A percentile compares a stretch with the other conserved stretches of the same genome.
phyloP scores from a whole-genome alignment of 1,140 invertebrate genomes.

The Sitophilus oryzae region DNA sequence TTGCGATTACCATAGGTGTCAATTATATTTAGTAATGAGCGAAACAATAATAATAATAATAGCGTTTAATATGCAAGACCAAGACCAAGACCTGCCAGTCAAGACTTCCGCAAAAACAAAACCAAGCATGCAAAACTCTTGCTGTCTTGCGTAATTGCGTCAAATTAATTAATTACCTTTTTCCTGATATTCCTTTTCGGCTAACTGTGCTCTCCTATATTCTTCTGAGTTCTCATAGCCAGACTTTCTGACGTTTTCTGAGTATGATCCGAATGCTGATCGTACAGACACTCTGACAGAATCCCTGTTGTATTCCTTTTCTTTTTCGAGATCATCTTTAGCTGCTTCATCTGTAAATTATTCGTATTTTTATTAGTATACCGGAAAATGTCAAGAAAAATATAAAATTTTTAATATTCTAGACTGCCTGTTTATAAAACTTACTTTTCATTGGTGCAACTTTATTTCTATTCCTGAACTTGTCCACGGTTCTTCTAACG shows the following conservation, averaged over 20 bases:
- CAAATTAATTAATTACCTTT: too few species aligned
- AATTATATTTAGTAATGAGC: too few species aligned
- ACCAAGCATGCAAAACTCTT: too few species aligned
- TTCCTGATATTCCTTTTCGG: slow-evolving; percentile 13
- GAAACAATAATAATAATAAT: too few species aligned
- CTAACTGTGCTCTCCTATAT: slow-evolving; percentile 15
- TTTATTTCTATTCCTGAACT: slow-evolving; percentile 13
- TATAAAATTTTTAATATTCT: neutral
- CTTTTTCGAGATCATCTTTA: slow-evolving; percentile 7
- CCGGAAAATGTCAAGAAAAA: too few species aligned
- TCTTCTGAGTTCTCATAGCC: slow-evolving; percentile 18
- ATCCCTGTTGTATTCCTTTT: slow-evolving; percentile 15
- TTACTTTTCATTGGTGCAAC: slow-evolving; percentile 1
- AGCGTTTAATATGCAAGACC: too few species aligned
- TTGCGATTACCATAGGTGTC: too few species aligned
- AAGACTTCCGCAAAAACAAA: too few species aligned
- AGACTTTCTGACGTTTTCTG: slow-evolving; percentile 13
- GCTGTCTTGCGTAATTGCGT: too few species aligned
- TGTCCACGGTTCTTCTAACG: slow-evolving; percentile 18
- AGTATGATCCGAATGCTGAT: slow-evolving; percentile 25
- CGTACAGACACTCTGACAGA: slow-evolving; percentile 18
- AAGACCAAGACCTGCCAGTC: too few species aligned
- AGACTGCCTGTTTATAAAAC: neutral
- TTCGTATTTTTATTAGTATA: too few species aligned
- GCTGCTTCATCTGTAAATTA: slow-evolving; percentile 9